Conservation (phyloP, 2,113 vertebrate species). For the Sturnira hondurensis region DNA sequence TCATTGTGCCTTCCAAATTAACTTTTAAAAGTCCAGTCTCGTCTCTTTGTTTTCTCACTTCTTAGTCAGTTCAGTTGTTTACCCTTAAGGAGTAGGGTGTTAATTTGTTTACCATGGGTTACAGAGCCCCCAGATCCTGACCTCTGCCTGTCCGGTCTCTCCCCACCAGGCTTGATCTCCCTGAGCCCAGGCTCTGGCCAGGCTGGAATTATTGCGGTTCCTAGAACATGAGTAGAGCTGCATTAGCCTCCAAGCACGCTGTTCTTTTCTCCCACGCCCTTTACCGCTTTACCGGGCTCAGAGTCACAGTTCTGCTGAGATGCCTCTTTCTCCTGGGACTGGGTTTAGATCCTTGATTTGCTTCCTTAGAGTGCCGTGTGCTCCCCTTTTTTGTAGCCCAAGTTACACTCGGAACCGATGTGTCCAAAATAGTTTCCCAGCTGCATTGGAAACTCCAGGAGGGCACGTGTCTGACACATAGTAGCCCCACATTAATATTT, state of each 20-base stretch:
- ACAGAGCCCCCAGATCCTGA: background rate
- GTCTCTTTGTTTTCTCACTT: background rate
- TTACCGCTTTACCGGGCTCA: background rate
- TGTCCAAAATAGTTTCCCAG: background rate
- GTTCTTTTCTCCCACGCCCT: background rate
- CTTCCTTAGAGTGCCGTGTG: rapidly evolving
- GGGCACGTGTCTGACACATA: too few relatives aligned
- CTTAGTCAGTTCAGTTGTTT: background rate
- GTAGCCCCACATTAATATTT: background rate
- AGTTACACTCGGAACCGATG: background rate
- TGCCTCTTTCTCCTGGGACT: background rate
- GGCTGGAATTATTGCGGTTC: background rate
- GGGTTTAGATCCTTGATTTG: background rate
- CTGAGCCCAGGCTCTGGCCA: background rate
- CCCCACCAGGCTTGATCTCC: rapidly evolving
- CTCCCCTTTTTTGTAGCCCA: background rate
- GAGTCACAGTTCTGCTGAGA: background rate
- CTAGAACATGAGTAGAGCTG: background rate
- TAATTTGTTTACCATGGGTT: background rate
- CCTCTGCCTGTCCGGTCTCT: background rate
- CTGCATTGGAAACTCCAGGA: too few relatives aligned
- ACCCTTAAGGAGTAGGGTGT: background rate
- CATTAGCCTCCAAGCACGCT: background rate
- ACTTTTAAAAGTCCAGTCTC: background rate
- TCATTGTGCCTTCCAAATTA: background rate